These are phyloP conservation scores for Mustela nigripes DNA, from an alignment of 2,113 vertebrate genomes.

Conservation along the genomic window DNA sequence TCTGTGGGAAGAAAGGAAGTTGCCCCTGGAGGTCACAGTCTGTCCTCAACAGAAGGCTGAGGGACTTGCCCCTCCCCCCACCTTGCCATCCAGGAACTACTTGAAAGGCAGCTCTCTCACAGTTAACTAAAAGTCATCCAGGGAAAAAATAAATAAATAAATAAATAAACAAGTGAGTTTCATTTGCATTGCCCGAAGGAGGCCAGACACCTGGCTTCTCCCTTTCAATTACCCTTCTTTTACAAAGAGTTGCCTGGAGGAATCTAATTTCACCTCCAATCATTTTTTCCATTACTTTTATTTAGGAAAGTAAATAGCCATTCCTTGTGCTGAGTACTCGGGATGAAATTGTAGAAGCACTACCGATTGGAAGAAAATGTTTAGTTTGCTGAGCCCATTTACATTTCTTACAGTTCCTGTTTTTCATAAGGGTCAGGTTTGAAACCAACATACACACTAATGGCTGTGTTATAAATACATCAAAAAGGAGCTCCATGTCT, in stretches of 20 bases:
- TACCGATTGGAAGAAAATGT: not conserved
- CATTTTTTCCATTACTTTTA: conserved; percentile 80
- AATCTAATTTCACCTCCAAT: conserved; percentile 82
- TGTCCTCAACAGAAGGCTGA: not conserved
- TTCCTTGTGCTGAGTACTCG: not conserved
- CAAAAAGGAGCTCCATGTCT: not conserved
- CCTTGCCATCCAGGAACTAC: not conserved
- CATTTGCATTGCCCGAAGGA: not conserved
- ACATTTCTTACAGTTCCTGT: not conserved
- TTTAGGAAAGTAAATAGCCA: conserved; percentile 66
- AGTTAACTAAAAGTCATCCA: not conserved
- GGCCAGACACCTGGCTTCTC: not conserved
- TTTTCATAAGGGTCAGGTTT: not conserved
- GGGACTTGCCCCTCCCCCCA: not conserved
- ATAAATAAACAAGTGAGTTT: not conserved
- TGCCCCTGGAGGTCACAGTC: not conserved
- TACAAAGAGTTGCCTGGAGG: not conserved
- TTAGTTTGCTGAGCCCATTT: not conserved
- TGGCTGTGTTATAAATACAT: not conserved
- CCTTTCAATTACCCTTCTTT: conserved; percentile 55
- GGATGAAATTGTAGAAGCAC: conserved; percentile 1
- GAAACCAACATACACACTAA: not conserved
- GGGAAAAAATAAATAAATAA: not conserved
- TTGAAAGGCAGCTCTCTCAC: not conserved
- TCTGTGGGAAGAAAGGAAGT: not conserved